These are phyloP conservation scores for Folsomia manolachei DNA, from an alignment of 2,888 invertebrate genomes.

Conservation along the genomic window DNA sequence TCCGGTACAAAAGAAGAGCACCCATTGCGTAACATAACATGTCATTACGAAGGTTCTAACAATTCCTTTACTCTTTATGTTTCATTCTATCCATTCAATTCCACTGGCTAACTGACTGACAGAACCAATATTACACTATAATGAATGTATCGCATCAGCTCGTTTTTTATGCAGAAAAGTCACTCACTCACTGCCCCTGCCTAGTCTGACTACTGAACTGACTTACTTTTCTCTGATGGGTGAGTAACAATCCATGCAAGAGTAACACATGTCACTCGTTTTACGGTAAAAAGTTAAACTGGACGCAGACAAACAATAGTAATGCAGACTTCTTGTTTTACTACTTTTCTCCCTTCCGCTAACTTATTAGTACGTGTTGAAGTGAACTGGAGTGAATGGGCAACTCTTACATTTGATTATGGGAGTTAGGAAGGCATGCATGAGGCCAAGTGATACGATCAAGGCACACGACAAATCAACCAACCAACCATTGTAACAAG, in stretches of 20 bases:
- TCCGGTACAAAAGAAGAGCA: not conserved
- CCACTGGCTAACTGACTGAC: not conserved
- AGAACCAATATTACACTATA: not conserved
- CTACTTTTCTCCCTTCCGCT: not conserved
- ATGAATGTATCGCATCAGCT: no score
- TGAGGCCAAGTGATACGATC: not conserved
- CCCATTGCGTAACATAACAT: not conserved
- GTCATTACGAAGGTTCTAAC: not conserved
- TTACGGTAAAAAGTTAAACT: no score
- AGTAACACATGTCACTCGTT: no score
- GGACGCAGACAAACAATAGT: not conserved
- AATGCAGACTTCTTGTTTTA: not conserved
- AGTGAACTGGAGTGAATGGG: not conserved
- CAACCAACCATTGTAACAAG: no score
- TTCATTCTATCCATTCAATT: no score
- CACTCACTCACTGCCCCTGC: not conserved
- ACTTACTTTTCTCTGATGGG: not conserved
- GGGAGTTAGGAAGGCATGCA: not conserved
- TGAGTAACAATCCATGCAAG: not conserved
- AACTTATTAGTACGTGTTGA: not conserved
- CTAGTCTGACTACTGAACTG: not conserved
- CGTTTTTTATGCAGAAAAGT: not conserved
- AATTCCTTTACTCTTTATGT: no score
- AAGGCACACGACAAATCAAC: not conserved
- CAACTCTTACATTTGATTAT: conserved; percentile 1